Percentiles rank a stretch among this genome's conserved stretches.
Evolutionary conservation across 1,140 invertebrate genomes (phyloP).

Genomic region (Zaprionus ghesquierei): DNA sequence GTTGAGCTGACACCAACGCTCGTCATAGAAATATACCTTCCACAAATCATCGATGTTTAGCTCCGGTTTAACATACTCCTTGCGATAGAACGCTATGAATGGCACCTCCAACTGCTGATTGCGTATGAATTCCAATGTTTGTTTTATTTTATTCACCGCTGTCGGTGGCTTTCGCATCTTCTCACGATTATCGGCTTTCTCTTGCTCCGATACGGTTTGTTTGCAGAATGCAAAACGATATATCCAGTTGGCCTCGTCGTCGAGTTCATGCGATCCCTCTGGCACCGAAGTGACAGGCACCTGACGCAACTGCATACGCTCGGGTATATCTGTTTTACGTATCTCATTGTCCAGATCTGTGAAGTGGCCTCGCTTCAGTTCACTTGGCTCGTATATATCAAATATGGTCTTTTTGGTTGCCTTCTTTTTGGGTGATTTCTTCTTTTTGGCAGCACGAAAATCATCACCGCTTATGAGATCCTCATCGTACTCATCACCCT

Average conservation of each 20-base stretch:
- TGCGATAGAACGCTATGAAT: constrained; percentile 99
- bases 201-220: constrained; percentile 91
- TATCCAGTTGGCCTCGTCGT: constrained; percentile 99
- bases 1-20: constrained; percentile 97
- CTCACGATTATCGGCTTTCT: constrained; percentile 81
- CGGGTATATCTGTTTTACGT: constrained; percentile 93
- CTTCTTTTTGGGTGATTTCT: constrained; percentile 91
- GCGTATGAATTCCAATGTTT: constrained; percentile 97
- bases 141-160: constrained; percentile 93
- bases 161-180: constrained; percentile 80
- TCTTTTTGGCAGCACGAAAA: constrained; percentile 84
- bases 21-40: constrained; percentile 98
- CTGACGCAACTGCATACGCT: constrained; percentile 95
- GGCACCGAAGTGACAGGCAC: constrained; percentile 92
- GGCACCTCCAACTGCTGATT: constrained; percentile 98
- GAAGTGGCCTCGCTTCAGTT: constrained; percentile 97
- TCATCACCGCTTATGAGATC: constrained; percentile 86
- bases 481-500: constrained; percentile 90
- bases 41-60: constrained; percentile 97
- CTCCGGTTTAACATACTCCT: constrained; percentile 98
- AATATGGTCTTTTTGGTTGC: constrained; percentile 94
- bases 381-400: constrained; percentile 98
- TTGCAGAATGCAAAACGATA: constrained; percentile 96
- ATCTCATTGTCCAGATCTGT: constrained; percentile 97
- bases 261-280: constrained; percentile 93